Evolutionary conservation across 2,888 invertebrate genomes (phyloP), one percentile per base, ranked within the genome.

Genomic region (Parnassius smintheus): DNA sequence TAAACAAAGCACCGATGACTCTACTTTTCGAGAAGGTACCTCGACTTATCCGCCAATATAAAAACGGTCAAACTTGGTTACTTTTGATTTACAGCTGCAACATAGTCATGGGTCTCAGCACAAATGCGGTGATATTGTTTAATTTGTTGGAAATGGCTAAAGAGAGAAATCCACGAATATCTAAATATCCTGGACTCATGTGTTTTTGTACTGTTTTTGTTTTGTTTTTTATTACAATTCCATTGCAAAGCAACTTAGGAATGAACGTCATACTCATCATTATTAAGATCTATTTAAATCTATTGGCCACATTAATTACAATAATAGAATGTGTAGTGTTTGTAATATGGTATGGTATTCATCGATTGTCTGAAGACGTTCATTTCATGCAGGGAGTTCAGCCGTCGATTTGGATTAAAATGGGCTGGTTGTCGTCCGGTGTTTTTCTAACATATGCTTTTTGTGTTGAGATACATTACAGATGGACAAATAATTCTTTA

Each of bases 341-440:
- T 57, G 71, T 91, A 1, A 45, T 86, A 25, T 83, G 82, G 73
- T 92, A 92, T 56, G 91, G 92, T 0, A 48, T 86, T 11, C 77
- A 80, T 2, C 83, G 69, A 61, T 89, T 92, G 71, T 78, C 80
- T 0, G 91, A 91, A 75, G 91, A 92, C 58, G 78, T 91, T 10
- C 91, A 91, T 70, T 92, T 92, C 59, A 91, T 92, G 89, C 78
- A 86, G 61, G 92, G 91, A 0, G 74, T 87, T 9, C 81, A 80
- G 42, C 86, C 90, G 1, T 80, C 76, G 22, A 71, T 65, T 13
- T 82, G 64, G 44, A 81, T 89, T 70, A 88, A 84, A 70, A 18
- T 77, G 0, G 67, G 73, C 8, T 91, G 88, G 87, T 3, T 82
- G 1, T 11, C 73, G 2, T 77, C 84, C 0, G 69, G 66, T 22